Conservation (phyloP, 2,888 invertebrate genomes). For the Tipula lateralis region DNA sequence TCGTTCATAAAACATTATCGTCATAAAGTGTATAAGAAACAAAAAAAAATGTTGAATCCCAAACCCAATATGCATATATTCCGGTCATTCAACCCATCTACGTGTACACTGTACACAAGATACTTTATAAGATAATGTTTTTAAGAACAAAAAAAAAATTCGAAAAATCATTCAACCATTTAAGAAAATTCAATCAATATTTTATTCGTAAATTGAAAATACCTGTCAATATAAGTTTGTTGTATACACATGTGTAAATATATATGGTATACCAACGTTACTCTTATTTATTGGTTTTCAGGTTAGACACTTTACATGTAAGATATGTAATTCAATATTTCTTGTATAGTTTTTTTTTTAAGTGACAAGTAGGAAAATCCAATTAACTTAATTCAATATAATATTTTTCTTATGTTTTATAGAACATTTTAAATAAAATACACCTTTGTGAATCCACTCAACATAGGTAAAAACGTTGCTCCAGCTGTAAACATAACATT, state of each 20-base stretch:
- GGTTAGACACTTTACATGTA: neutral
- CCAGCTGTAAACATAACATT: neutral
- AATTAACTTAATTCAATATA: conserved; percentile 19
- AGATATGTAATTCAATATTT: conserved; percentile 1
- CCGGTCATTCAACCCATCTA: neutral
- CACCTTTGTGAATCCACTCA: neutral
- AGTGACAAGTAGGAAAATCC: neutral
- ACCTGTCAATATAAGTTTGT: neutral
- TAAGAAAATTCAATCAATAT: conserved; percentile 11
- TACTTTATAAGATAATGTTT: neutral
- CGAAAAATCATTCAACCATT: neutral
- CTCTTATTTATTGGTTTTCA: neutral
- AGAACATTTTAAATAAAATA: neutral
- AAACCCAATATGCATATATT: neutral
- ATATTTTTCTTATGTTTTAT: neutral
- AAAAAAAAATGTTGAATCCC: neutral
- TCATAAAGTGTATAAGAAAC: too few relatives aligned
- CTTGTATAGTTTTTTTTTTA: neutral
- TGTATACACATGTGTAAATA: neutral
- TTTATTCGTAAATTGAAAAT: neutral
- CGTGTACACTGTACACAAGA: neutral
- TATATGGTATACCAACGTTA: neutral
- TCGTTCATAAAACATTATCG: neutral
- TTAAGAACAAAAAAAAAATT: neutral
- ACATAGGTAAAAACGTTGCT: neutral